These are phyloP conservation scores for Agraylea sexmaculata DNA, from an alignment of 1,140 invertebrate species.

Conservation along the genomic window DNA sequence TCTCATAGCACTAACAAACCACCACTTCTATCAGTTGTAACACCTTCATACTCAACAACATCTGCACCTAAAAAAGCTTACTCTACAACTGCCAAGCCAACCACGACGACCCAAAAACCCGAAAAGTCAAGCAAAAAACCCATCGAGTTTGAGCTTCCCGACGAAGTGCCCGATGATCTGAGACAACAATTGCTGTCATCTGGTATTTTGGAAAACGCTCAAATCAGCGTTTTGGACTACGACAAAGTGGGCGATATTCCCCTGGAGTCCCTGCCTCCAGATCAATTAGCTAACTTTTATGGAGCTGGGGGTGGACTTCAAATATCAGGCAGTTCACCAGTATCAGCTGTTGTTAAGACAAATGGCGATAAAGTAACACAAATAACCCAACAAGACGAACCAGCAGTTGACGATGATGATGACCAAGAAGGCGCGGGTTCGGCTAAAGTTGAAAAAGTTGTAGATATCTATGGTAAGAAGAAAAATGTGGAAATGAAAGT, in stretches of 20 bases:
- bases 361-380: slow-evolving; percentile 41
- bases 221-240: slow-evolving; percentile 74
- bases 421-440: slow-evolving; percentile 33
- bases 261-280: slow-evolving; percentile 70
- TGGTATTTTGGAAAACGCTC: slow-evolving; percentile 73
- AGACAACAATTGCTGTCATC: slow-evolving; percentile 70
- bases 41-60: slow-evolving; percentile 31
- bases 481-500: slow-evolving; percentile 72
- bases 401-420: slow-evolving; percentile 39
- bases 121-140: slow-evolving; percentile 40
- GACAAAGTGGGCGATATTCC: slow-evolving; percentile 81
- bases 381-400: slow-evolving; percentile 30
- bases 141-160: slow-evolving; percentile 54
- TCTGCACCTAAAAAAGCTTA: slow-evolving; percentile 38
- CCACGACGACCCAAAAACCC: slow-evolving; percentile 29
- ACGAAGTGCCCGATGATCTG: slow-evolving; percentile 77
- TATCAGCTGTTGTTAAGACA: slow-evolving; percentile 48
- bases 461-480: slow-evolving; percentile 37
- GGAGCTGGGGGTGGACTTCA: slow-evolving; percentile 59
- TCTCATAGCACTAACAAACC: slow-evolving; percentile 19
- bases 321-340: slow-evolving; percentile 54
- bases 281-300: slow-evolving; percentile 74
- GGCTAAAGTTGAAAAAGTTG: slow-evolving; percentile 30
- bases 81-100: slow-evolving; percentile 30
- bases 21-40: slow-evolving; percentile 23